phyloP scores from a whole-genome alignment of 2,888 invertebrate species.

The Subacronicta megacephala region DNA sequence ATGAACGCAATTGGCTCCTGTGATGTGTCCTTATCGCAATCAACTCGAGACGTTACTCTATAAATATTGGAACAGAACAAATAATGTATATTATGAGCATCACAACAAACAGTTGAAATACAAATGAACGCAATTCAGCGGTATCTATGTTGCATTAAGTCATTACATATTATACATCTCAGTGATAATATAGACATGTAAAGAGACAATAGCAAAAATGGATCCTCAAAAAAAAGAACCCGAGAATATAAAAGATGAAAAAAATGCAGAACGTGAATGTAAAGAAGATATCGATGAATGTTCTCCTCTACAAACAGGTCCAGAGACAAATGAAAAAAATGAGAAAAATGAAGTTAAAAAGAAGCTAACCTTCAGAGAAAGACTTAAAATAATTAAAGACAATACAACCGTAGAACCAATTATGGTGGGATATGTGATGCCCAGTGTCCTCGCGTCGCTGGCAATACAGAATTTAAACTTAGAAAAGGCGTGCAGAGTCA shows the following conservation, averaged over 20 bases:
- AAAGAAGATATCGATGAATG: conserved; percentile 65
- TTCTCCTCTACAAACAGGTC: conserved; percentile 68
- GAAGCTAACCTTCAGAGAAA: conserved; percentile 71
- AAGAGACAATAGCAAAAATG: conserved; percentile 28
- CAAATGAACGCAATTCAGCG: conserved; percentile 50
- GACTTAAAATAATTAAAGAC: conserved; percentile 76
- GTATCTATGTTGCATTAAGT: conserved; percentile 46
- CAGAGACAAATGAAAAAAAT: conserved; percentile 43
- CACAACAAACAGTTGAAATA: conserved; percentile 48
- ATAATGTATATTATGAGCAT: conserved; percentile 58
- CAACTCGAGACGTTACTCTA: conserved; percentile 56
- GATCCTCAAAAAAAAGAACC: conserved; percentile 36
- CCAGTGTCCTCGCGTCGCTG: conserved; percentile 91
- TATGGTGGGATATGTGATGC: conserved; percentile 92
- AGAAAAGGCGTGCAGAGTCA: conserved; percentile 96
- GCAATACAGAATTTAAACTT: conserved; percentile 93
- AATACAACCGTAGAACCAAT: conserved; percentile 93
- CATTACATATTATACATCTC: conserved; percentile 45
- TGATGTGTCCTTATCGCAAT: conserved; percentile 62
- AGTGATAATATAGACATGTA: conserved; percentile 27
- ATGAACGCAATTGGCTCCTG: conserved; percentile 36
- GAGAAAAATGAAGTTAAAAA: conserved; percentile 57
- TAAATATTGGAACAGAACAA: conserved; percentile 72
- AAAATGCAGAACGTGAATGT: conserved; percentile 54
- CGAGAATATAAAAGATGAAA: conserved; percentile 38